Evolutionary conservation across 1,140 invertebrate species (phyloP), one percentile per base, ranked within the genome.

Genomic region (Psix sp.): DNA sequence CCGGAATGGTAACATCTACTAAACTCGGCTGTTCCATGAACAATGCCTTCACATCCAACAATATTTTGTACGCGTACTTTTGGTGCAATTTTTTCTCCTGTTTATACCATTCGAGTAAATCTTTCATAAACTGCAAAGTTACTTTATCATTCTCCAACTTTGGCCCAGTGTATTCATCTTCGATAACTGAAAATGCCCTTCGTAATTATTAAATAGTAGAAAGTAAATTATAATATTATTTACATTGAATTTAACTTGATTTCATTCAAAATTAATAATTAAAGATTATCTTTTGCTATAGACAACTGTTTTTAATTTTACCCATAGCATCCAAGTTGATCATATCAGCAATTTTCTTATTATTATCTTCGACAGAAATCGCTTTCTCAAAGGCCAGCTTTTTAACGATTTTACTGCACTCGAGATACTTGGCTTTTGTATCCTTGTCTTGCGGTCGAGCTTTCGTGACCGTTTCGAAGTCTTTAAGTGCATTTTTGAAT

Each of bases 21-120:
- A 99, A 88, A 33, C 95, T 94, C 21, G 96, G 94, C 80, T 95
- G 94, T 49, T 89, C 90, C 87, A 92, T 92, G 78, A 99, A 94
- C 78, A 93, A 93, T 16, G 92, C 86, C 84, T 97, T 96, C 7
- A 98, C 91, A 81, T 98, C 95, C 65, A 98, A 88, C 51, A 99
- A 88, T 77, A 99, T 99, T 94, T 98, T 96, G 85, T 97, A 99
- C 9, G 98, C 98, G 91, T 96, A 99, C 90, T 96, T 99, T 75
- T 93, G 93, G 88, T 99, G 98, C 48, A 99, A 87, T 87, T 94
- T 96, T 79, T 96, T 96, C 85, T 98, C 93, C 24, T 93, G 90
- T 88, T 95, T 97, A 84, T 96, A 99, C 78, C 93, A 92, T 70
- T 96, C 90, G 89, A 99, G 93, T 39, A 99, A 88, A 60, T 97